Base-by-base conservation (phyloP, 1,140 invertebrate species). In the Chironomus tepperi region DNA sequence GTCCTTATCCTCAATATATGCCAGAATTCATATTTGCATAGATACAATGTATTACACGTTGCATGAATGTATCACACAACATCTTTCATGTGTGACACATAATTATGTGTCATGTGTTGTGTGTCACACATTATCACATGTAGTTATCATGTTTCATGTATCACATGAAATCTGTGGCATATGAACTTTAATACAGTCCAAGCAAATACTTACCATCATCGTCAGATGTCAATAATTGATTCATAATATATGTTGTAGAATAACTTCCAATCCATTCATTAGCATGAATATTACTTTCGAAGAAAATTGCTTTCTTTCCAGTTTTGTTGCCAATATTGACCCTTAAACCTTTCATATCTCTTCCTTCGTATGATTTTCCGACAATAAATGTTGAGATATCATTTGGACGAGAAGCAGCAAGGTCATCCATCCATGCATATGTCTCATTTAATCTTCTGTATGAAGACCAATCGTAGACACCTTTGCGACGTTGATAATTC, bases 241-340 rank as follows among this genome's bases (percentile, higher is more conserved):
- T 83, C 5, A 87, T 76, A 2, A 90, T 79, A 75, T 86, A 90
- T 8, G 87, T 83, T 0, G 84, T 84, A 0, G 85, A 86, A 0
- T 88, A 87, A 7, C 88, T 84, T 6, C 85, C 79, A 15, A 90
- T 88, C 89, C 89, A 90, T 81, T 90, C 89, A 43, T 88, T 80
- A 0, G 88, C 88, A 77, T 91, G 88, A 73, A 89, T 89, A 43
- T 86, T 78, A 18, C 75, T 74, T 65, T 77, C 78, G 0, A 77
- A 47, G 80, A 83, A 84, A 0, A 85, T 82, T 6, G 67, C 43
- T 57, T 82, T 83, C 19, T 76, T 77, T 3, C 34, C 72, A 7
- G 47, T 57, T 12, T 1, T 5, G n/a, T 15, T 57, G 12, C 47
- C n/a, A 19, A 70, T 10, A 21, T 70, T 70, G 8, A 90, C 77